Evolutionary conservation across 2,888 invertebrate species (phyloP).

Genomic region (Dexiosoma caninum): DNA sequence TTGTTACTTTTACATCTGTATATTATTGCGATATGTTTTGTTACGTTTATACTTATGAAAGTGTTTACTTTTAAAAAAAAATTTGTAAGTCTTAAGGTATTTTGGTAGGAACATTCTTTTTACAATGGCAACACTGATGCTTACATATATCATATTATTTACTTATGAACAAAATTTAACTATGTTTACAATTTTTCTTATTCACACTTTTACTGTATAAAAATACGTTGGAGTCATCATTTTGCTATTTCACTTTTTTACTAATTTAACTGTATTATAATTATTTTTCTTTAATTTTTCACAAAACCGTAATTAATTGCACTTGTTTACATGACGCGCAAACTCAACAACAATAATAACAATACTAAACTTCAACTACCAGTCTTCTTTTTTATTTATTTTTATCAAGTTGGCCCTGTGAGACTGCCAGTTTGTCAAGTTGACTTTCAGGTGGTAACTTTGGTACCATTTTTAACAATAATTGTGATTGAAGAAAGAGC

Average conservation of each 20-base stretch:
- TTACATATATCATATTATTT: too few relatives aligned
- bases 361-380: constrained; percentile 26
- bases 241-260: not conserved
- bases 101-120: too few relatives aligned
- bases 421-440: not conserved
- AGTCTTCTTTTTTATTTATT: not conserved
- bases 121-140: too few relatives aligned
- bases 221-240: not conserved
- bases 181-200: not conserved
- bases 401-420: not conserved
- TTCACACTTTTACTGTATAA: not conserved
- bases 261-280: too few relatives aligned
- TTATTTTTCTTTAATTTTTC: not conserved
- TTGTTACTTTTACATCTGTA: too few relatives aligned
- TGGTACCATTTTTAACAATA: not conserved
- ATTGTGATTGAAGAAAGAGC: not conserved
- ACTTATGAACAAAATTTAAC: too few relatives aligned
- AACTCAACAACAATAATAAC: constrained; percentile 48
- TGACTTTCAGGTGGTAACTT: not conserved
- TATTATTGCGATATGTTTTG: too few relatives aligned
- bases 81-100: too few relatives aligned
- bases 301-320: not conserved
- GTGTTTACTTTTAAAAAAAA: too few relatives aligned
- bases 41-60: too few relatives aligned
- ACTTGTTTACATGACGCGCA: constrained; percentile 51